phyloP scores from a whole-genome alignment of 2,888 invertebrate genomes.

The Folsomia candida region DNA sequence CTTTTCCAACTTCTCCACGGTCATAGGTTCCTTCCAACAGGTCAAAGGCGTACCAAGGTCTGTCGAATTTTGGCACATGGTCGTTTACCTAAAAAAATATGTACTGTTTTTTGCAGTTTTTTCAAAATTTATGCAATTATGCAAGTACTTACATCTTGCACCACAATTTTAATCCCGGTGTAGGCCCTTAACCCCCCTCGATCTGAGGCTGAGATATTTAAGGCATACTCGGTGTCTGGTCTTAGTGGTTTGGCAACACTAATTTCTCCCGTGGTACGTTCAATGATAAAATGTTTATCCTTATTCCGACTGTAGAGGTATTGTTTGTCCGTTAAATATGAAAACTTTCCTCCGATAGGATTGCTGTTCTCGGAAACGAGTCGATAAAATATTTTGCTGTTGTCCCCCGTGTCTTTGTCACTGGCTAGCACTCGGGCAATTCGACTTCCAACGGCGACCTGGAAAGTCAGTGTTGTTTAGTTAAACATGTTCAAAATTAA shows the following conservation, averaged over 20 bases:
- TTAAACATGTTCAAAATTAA: neutral
- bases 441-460: slow-evolving; percentile 52
- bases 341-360: slow-evolving; percentile 56
- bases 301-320: slow-evolving; percentile 52
- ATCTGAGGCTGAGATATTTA: slow-evolving; percentile 75
- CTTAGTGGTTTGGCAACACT: slow-evolving; percentile 69
- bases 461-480: neutral
- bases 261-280: slow-evolving; percentile 72
- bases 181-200: slow-evolving; percentile 70
- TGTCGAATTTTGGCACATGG: slow-evolving; percentile 77
- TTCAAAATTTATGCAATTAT: neutral
- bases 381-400: slow-evolving; percentile 70
- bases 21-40: slow-evolving; percentile 75
- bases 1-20: slow-evolving; percentile 68
- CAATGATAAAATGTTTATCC: slow-evolving; percentile 69
- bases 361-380: slow-evolving; percentile 62
- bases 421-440: slow-evolving; percentile 52
- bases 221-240: slow-evolving; percentile 70
- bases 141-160: slow-evolving; percentile 60
- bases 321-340: slow-evolving; percentile 48
- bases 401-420: slow-evolving; percentile 54
- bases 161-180: slow-evolving; percentile 67
- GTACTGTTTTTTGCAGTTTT: neutral
- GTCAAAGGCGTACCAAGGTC: slow-evolving; percentile 78
- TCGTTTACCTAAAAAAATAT: slow-evolving; percentile 73